Base-by-base conservation (phyloP, 2,797 vertebrate species). In the Typhlichthys subterraneus region DNA sequence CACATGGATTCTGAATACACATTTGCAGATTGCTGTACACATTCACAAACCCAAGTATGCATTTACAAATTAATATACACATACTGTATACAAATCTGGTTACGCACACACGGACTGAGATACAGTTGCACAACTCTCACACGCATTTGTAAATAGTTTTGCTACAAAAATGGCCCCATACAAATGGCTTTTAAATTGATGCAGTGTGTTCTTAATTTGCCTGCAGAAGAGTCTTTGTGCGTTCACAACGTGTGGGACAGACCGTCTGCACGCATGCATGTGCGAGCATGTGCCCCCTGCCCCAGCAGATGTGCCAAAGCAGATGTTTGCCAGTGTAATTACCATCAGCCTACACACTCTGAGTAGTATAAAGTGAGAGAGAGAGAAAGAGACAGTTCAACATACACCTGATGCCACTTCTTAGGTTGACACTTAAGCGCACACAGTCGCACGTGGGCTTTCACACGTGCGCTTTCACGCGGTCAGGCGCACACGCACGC, bases 281-380 rank as follows among this genome's bases (percentile, higher is more conserved):
- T 46, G 53, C 47, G 61, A 15, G 45, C 13, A 15, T 6, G 33
- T 12, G 62, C 31, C 76, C 62, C 56, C 60, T 52, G 66, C 68
- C 72, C 62, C 58, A 19, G 75, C 83, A 81, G 73, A 76, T 81
- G 81, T 63, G 76, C 65, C 58, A 55, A 69, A 73, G 57, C 77
- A 84, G 69, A 73, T 79, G 73, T 79, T 77, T 77, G 63, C 58
- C 51, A 61, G 68, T 61, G 47, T 72, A 79, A 82, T 79, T 77
- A 82, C 57, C 61, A 60, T 29, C 46, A 61, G 13, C 57, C 58
- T 14, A 1, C 17, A 63, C 23, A 74, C 17, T 65, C 45, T 15
- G 65, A 70, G 57, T 58, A 45, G 61, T 65, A 55, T 61, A 46
- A 19, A 76, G 51, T 31, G 64, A 70, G 15, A 77, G 62, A 68